Base-by-base conservation (phyloP, 2,888 invertebrate genomes). In the Encarsia formosa region DNA sequence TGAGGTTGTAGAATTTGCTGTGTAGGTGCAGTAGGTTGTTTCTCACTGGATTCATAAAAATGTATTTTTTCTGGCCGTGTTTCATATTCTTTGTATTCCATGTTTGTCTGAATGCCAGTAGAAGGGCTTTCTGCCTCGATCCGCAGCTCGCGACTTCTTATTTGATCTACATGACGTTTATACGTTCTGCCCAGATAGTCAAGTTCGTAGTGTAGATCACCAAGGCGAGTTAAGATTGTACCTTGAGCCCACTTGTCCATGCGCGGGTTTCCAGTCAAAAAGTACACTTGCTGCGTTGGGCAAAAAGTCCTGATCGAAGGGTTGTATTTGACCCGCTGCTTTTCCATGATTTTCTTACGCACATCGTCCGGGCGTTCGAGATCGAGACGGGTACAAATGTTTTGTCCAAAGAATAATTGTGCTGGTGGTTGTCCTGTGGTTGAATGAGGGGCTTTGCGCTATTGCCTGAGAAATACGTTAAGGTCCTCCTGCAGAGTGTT, bases 361-460 rank as follows among this genome's bases (percentile, higher is more conserved):
- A n/a, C 11, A 4, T 23, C 19, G 3, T 52, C 49, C 8, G 52
- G 52, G 19, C 40, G 31, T 1, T 50, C 39, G 2, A 62, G 44
- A 52, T 61, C 60, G 6, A 63, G 39, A 19, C 57, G 43, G n/a
- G 58, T 55, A 19, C 61, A 35, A 19, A 62, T 47, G 20, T 59
- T 42, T 22, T 59, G 50, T 4, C 56, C 56, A 13, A 60, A 54
- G 26, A 63, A 54, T 9, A 63, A 45, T 43, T 55, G 40, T 18
- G 62, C 53, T n/a, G 62, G 63, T 18, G 59, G 47, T 40, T 48
- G 47, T 18, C 58, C 59, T 26, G 63, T 62, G 9, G 58, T 54
- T 4, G 42, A 26, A 34, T 61, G 56, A 38, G 54, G 41, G 31
- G 50, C 39, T 34, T 46, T 53, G 9, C 57, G 18, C 29, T 47